Conservation (phyloP, 2,113 vertebrate species). For the Gallinago media region DNA sequence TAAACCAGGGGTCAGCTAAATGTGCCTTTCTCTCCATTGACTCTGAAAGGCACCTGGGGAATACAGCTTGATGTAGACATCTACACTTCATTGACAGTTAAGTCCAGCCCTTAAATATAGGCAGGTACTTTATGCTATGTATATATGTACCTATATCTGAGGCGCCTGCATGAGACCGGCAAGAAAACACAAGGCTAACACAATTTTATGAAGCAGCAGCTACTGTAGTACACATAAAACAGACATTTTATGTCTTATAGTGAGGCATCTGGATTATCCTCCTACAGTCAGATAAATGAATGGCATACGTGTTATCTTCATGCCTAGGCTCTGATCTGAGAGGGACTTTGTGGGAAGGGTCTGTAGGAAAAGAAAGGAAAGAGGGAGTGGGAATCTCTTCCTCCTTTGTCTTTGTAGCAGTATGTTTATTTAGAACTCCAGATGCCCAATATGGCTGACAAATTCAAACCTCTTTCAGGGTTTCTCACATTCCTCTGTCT, state of each 20-base stretch:
- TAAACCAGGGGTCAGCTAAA: not conserved
- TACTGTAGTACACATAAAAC: not conserved
- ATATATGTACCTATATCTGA: not conserved
- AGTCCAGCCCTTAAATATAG: not conserved
- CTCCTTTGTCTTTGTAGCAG: not conserved
- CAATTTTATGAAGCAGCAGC: not conserved
- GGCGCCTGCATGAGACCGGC: not conserved
- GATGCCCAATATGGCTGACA: not conserved
- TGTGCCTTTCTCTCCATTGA: not conserved
- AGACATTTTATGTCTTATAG: not conserved
- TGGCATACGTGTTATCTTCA: not conserved
- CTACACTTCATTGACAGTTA: not conserved
- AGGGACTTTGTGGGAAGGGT: not conserved
- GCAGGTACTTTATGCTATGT: not conserved
- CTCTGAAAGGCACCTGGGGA: fast-evolving
- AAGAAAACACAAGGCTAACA: not conserved
- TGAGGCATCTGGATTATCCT: not conserved
- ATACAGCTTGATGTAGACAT: not conserved
- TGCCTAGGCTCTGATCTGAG: not conserved
- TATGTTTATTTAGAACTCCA: not conserved
- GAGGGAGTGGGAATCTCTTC: not conserved
- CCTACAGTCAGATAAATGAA: not conserved
- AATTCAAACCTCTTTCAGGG: not conserved
- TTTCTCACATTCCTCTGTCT: not conserved
- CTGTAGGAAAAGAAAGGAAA: not conserved